phyloP scores from a whole-genome alignment of 2,797 vertebrate species.

The Rhodeus uyekii region DNA sequence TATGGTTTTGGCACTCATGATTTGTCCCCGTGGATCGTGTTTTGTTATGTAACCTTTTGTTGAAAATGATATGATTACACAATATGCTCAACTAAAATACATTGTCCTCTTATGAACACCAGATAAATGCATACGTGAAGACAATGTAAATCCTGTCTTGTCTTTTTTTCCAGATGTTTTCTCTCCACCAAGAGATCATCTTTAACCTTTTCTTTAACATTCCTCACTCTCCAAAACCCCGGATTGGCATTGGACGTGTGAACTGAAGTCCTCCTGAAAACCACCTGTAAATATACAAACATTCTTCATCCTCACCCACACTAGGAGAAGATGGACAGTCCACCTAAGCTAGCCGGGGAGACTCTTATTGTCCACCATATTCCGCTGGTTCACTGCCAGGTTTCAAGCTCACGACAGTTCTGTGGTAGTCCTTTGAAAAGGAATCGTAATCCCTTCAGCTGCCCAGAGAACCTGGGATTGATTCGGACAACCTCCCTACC shows the following conservation, averaged over 20 bases:
- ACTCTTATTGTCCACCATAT: slow-evolving; percentile 98
- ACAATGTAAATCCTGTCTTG: slow-evolving; percentile 3
- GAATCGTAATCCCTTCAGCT: slow-evolving; percentile 85
- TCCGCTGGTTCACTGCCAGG: slow-evolving; percentile 96
- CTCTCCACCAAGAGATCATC: slow-evolving; percentile 65
- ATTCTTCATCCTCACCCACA: neutral
- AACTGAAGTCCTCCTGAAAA: slow-evolving; percentile 48
- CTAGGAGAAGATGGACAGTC: slow-evolving; percentile 85
- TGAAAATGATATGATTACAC: neutral
- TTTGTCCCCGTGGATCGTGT: neutral
- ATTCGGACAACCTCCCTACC: slow-evolving; percentile 84
- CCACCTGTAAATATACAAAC: neutral
- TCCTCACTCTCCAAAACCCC: slow-evolving; percentile 61
- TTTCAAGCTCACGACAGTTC: slow-evolving; percentile 80
- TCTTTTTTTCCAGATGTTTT: slow-evolving; percentile 70
- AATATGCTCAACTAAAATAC: neutral
- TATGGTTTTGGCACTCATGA: neutral
- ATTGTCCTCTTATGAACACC: neutral
- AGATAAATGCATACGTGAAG: neutral
- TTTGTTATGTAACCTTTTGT: slow-evolving; percentile 5
- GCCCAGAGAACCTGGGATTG: slow-evolving; percentile 82
- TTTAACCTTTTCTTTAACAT: slow-evolving; percentile 63
- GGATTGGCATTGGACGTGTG: slow-evolving; percentile 55
- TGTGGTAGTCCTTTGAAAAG: slow-evolving; percentile 76
- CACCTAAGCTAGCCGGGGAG: slow-evolving; percentile 90